These are phyloP conservation scores for Valencia hispanica DNA, from an alignment of 2,797 vertebrate species.

Conservation along the genomic window DNA sequence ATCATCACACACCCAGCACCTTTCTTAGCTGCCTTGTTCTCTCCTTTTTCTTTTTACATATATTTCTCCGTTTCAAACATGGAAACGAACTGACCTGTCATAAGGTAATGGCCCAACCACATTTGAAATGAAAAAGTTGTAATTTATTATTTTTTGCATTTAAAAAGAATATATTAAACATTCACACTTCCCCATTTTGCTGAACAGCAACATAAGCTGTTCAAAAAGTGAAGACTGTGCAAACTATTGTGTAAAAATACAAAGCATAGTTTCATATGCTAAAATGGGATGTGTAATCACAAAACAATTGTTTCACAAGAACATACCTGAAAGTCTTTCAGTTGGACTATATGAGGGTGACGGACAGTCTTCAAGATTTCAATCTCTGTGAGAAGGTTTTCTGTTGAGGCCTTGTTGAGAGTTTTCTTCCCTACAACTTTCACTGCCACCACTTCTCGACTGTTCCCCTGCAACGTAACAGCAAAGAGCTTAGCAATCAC, in stretches of 20 bases:
- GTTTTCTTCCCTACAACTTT: conserved; percentile 95
- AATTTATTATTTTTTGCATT: neutral
- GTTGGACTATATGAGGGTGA: conserved; percentile 94
- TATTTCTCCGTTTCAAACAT: neutral
- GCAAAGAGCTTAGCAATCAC: neutral
- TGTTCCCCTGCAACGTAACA: conserved; percentile 81
- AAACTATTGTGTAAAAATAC: neutral
- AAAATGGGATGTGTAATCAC: neutral
- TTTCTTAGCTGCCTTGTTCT: too few relatives aligned
- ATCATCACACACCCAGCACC: neutral
- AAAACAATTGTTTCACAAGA: neutral
- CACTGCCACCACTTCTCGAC: conserved; percentile 92
- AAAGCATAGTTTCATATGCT: neutral
- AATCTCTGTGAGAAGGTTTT: conserved; percentile 96
- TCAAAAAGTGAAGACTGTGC: neutral
- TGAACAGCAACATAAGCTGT: neutral
- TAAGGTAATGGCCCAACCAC: neutral
- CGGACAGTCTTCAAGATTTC: conserved; percentile 93
- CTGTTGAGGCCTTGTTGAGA: conserved; percentile 91
- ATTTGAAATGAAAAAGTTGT: neutral
- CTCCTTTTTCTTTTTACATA: neutral
- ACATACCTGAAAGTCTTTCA: conserved; percentile 94
- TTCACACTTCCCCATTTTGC: neutral
- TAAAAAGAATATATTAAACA: neutral
- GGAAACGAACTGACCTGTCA: neutral